Evolutionary conservation across 2,888 invertebrate species (phyloP), one percentile per base, ranked within the genome.

Genomic region (Aradus depressus): DNA sequence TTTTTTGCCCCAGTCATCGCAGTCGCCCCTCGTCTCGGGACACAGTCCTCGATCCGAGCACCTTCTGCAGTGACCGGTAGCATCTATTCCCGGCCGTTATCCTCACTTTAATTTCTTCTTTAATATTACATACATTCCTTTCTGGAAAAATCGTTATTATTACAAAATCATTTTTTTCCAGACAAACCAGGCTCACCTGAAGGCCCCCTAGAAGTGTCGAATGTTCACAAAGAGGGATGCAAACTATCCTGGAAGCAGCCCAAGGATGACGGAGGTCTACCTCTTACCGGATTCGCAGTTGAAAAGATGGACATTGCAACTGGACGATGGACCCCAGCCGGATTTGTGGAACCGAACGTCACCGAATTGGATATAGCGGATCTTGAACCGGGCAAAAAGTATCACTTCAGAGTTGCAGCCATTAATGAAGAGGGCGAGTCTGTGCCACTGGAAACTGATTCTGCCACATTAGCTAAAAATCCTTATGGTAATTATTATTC

Each of bases 381-480:
- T 35, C 74, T 98, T 12, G 91, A 92, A 68, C 90, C 93, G 49
- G 91, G 91, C 59, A 89, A 91, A 68, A 88, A 92, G 54, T 98
- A 98, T 71, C 88, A 95, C 67, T 99, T 99, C 80, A 79, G 98
- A 53, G 93, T 98, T 1, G 90, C 89, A 64, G 98, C 98, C 5
- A 79, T 91, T 8, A 97, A 97, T 68, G 91, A 92, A 64, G 92
- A 96, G 68, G 98, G 98, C 3, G 91, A 91, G 67, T 95, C 95
- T 0, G 96, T 96, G 62, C 93, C 96, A 4, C 70, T 98, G 39
- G 89, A 89, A 60, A 87, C 91, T 0, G 91, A 92, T 62, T 78
- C 81, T 28, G 80, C 89, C 0, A 86, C 86, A 52, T 68, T 93
- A 10, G 97, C 98, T 48, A 98, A 98, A 73, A 97, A 98, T 77